These are phyloP conservation scores for Tympanoctomys barrerae DNA, from an alignment of 2,797 vertebrate genomes.

Conservation along the genomic window DNA sequence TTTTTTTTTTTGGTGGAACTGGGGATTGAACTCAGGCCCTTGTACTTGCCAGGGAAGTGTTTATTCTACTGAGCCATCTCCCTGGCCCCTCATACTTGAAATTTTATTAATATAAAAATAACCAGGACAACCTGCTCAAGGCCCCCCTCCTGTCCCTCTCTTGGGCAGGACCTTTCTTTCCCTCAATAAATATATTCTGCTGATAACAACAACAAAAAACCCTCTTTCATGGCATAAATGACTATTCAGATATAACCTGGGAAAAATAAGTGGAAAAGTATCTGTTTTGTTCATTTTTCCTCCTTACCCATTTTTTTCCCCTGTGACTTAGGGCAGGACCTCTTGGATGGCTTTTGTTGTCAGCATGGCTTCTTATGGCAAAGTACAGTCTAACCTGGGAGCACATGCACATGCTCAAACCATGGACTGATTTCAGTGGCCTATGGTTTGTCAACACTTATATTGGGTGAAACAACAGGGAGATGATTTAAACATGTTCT, in stretches of 20 bases:
- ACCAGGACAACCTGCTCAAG: not conserved
- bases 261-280: not conserved
- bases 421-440: not conserved
- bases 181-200: too few species aligned
- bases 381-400: not conserved
- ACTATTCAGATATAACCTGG: not conserved
- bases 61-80: too few species aligned
- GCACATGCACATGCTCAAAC: not conserved
- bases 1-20: too few species aligned
- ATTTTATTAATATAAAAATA: conserved; percentile 12
- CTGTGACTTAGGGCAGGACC: not conserved
- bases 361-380: not conserved
- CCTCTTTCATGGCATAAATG: conserved; percentile 2
- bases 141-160: too few species aligned
- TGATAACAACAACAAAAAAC: too few species aligned
- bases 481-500: not conserved
- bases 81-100: not conserved
- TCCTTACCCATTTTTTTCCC: not conserved
- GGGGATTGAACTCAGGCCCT: too few species aligned
- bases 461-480: not conserved
- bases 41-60: too few species aligned
- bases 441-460: not conserved
- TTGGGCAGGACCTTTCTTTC: too few species aligned
- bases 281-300: conserved; percentile 8
- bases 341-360: not conserved